Evolutionary conservation across 2,797 vertebrate species (phyloP), one percentile per base, ranked within the genome.

Genomic region (Enteromius mattozi): DNA sequence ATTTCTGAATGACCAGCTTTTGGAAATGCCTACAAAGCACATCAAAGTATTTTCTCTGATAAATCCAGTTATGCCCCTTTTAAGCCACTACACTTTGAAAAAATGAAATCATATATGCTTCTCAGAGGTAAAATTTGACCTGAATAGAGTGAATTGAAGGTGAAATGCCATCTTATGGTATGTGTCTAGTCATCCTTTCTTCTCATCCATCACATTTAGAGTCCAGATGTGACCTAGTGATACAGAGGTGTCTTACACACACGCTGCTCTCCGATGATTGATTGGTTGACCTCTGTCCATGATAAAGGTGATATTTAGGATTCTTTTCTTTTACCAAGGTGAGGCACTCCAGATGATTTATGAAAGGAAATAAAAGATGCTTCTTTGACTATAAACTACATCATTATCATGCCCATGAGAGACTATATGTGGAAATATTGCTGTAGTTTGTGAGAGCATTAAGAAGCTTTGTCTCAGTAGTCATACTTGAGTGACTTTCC

Each of bases 81-180:
- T 21, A 78, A 65, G 59, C 61, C 59, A 66, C 27, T 33, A 7
- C 42, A 33, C 77, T 47, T 65, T 66, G n/a, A 3, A 40, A 61
- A 51, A 42, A 16, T 13, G 5, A 8, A 78, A 47, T 45, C 5
- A 65, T 45, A 17, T 30, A 47, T 21, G 37, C 35, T 42, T 14
- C 61, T 42, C 30, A 78, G 3, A 63, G 19, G 19, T 10, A n/a
- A 17, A 35, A 3, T 51, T 27, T 37, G 3, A 81, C 40, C 49
- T 27, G 5, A 59, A 71, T 13, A 19, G n/a, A 54, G 40, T 33
- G 40, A 19, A 71, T 13, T 71, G 49, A 81, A 59, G 49, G 35
- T 87, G 91, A 86, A n/a, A 89, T 84, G 78, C 47, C 8, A 87
- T 91, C 92, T 94, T 92, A 94, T 90, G 75, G n/a, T 30, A 84